phyloP scores from a whole-genome alignment of 2,113 vertebrate species.

The Casuarius casuarius region DNA sequence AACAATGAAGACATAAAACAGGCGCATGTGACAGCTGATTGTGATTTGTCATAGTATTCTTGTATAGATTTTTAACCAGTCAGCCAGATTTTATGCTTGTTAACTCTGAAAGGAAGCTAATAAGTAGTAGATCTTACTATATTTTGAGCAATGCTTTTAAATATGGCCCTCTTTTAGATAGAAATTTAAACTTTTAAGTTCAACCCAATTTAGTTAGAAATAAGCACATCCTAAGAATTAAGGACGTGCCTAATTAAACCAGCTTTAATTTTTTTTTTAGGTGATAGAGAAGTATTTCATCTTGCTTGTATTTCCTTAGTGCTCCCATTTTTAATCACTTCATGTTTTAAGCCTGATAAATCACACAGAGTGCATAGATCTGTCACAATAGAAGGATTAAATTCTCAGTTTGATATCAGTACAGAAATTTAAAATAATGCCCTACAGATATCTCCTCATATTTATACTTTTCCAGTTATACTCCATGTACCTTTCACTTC shows the following conservation, averaged over 20 bases:
- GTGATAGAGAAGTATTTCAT: neutral
- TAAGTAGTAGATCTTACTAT: neutral
- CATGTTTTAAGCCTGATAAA: neutral
- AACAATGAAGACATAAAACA: slow-evolving; percentile 36
- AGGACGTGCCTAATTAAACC: neutral
- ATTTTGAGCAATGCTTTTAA: slow-evolving; percentile 6
- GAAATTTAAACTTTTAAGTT: neutral
- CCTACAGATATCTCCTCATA: neutral
- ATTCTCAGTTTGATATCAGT: neutral
- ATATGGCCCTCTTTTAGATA: neutral
- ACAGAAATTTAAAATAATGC: neutral
- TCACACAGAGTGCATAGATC: neutral
- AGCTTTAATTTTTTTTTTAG: neutral
- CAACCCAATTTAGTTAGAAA: neutral
- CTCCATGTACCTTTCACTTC: neutral
- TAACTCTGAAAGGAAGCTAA: slow-evolving; percentile 2
- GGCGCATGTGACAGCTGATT: slow-evolving; percentile 42
- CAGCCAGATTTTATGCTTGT: neutral
- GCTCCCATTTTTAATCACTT: neutral
- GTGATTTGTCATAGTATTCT: neutral
- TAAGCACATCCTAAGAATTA: neutral
- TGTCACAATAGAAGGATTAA: neutral
- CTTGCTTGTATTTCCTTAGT: neutral
- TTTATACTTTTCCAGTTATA: neutral
- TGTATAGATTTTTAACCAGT: slow-evolving; percentile 16